Base-by-base conservation (phyloP, 1,140 invertebrate genomes). In the Metaphire vulgaris region DNA sequence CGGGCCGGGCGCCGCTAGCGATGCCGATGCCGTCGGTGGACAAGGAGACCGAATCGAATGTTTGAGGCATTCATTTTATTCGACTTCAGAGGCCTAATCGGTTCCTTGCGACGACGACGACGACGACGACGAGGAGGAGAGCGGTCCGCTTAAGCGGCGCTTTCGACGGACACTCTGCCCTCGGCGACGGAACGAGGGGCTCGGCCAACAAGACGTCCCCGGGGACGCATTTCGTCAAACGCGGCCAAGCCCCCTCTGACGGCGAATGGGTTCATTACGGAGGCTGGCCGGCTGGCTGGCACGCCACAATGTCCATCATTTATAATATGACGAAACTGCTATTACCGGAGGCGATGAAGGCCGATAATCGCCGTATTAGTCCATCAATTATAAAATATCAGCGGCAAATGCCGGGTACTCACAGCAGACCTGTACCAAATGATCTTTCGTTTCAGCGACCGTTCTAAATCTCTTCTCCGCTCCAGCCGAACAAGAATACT, bases 271-370 rank as follows among this genome's bases (percentile, higher is more conserved):
- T 56, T 56, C 41, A 56, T 56, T 56, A 56, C 41, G 21, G 6
- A 6, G 41, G 6, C 41, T 21, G 41, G 21, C 21, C 21, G 41
- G 41, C 41, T 21, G 41, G 6, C 41, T 21, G 41, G 21, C 21
- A 12, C 6, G 41, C 41, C 41, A 56, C 21, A 6, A 21, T 56
- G 41, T 56, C 41, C 41, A 56, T 56, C 41, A 56, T 56, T 56
- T 56, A 56, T 56, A 56, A 56, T 56, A 56, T 56, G 41, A 56
- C 41, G 21, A 56, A 56, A 56, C 41, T n/a, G n/a, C n/a, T 56
- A 56, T 56, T 56, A 56, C 41, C 41, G 41, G 6, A 21, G 41
- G 41, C 41, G 21, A 6, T 6, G 41, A 21, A 12, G 41, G 41
- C 41, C 41, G 21, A 56, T 56, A 56, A 56, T 56, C 41, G 41